These are phyloP conservation scores for Bos taurus DNA, from an alignment of 2,113 vertebrate genomes.

Conservation along the genomic window DNA sequence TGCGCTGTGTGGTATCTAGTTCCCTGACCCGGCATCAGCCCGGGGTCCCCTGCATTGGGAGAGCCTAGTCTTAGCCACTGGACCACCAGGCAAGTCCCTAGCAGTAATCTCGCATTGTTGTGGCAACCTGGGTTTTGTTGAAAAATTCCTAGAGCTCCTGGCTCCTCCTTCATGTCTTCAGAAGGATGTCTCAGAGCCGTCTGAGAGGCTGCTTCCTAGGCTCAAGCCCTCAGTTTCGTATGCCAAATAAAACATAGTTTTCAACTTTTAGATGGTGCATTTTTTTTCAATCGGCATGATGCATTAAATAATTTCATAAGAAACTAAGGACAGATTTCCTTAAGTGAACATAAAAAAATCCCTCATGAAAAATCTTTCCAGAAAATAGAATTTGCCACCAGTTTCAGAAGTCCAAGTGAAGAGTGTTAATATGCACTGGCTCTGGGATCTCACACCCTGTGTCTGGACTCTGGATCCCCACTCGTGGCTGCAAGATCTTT, in stretches of 20 bases:
- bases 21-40: not conserved
- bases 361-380: not conserved
- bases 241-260: not conserved
- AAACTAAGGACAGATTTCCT: not conserved
- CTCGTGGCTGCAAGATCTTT: not conserved
- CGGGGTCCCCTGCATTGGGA: not conserved
- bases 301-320: not conserved
- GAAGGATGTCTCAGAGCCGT: not conserved
- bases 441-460: accelerated
- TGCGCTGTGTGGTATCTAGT: not conserved
- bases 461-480: not conserved
- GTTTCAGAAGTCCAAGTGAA: not conserved
- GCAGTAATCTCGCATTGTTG: not conserved
- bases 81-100: not conserved
- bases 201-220: not conserved
- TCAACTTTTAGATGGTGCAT: not conserved
- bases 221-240: not conserved
- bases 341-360: not conserved
- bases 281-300: not conserved
- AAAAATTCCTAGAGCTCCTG: not conserved
- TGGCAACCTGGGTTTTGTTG: not conserved
- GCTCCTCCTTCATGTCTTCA: not conserved
- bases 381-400: not conserved
- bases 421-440: accelerated
- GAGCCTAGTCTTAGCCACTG: not conserved